Evolutionary conservation across 2,113 vertebrate species (phyloP).

Genomic region (Brachyistius frenatus): DNA sequence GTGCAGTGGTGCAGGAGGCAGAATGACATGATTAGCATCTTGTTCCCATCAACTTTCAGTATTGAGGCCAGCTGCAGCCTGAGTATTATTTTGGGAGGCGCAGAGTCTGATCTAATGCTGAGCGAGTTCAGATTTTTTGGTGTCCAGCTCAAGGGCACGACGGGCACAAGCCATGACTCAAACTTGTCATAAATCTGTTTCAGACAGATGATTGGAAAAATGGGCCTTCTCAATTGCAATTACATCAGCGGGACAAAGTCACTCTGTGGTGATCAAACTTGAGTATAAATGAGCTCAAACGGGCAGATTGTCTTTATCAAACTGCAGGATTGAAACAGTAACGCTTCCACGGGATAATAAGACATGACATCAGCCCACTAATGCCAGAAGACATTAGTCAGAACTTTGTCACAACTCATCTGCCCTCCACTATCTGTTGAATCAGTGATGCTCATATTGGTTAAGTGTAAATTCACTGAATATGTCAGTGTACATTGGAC

Average conservation of each 20-base stretch:
- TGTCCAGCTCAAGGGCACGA: slow-evolving; percentile 73
- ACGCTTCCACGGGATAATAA: slow-evolving; percentile 51
- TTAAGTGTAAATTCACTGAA: slow-evolving; percentile 10
- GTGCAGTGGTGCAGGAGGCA: slow-evolving; percentile 56
- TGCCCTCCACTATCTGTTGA: slow-evolving; percentile 64
- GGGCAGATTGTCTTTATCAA: slow-evolving; percentile 54
- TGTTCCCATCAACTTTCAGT: slow-evolving; percentile 53
- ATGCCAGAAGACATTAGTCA: slow-evolving; percentile 71
- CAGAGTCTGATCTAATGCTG: slow-evolving; percentile 52
- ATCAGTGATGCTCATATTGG: slow-evolving; percentile 45
- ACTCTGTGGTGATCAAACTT: slow-evolving; percentile 38
- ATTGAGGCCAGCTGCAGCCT: slow-evolving; percentile 61
- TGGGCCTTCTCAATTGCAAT: slow-evolving; percentile 5
- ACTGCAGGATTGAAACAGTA: slow-evolving; percentile 35
- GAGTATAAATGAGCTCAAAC: slow-evolving; percentile 35
- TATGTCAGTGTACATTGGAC: neutral
- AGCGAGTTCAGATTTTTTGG: slow-evolving; percentile 60
- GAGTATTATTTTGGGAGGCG: slow-evolving; percentile 62
- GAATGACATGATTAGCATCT: slow-evolving; percentile 58
- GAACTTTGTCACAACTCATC: slow-evolving; percentile 73
- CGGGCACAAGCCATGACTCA: slow-evolving; percentile 49
- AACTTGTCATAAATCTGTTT: slow-evolving; percentile 51
- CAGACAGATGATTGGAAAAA: slow-evolving; percentile 19
- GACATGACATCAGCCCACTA: slow-evolving; percentile 71
- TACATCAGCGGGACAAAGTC: slow-evolving; percentile 19